These are phyloP conservation scores for Aradus depressus DNA, from an alignment of 2,888 invertebrate species.

Conservation along the genomic window DNA sequence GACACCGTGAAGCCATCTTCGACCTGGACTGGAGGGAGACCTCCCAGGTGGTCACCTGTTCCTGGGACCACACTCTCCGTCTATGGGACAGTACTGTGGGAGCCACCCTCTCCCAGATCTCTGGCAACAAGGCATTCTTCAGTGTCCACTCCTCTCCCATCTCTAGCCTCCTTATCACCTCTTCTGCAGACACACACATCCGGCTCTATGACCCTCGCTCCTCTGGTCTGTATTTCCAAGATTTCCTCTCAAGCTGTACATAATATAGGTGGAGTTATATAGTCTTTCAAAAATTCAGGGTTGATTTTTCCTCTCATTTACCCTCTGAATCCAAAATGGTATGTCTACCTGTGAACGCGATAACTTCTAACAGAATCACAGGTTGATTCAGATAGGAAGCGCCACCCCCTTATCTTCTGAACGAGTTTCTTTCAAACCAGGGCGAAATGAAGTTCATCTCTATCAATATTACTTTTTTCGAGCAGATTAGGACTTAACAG, in stretches of 20 bases:
- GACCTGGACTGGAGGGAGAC: constrained; percentile 70
- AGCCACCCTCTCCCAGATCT: constrained; percentile 47
- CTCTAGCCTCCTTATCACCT: constrained; percentile 63
- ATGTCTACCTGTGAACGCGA: no score
- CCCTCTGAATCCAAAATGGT: no score
- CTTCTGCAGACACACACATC: constrained; percentile 83
- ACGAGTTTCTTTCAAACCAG: no score
- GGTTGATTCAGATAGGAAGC: no score
- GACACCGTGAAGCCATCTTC: constrained; percentile 85
- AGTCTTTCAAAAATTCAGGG: neutral
- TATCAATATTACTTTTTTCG: no score
- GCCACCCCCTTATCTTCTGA: no score
- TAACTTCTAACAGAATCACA: no score
- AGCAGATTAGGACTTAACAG: no score
- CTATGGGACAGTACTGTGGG: constrained; percentile 69
- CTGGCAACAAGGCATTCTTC: constrained; percentile 83
- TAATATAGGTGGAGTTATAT: no score
- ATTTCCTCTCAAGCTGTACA: no score
- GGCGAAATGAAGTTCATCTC: no score
- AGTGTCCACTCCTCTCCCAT: constrained; percentile 71
- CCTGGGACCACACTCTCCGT: constrained; percentile 92
- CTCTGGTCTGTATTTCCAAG: no score
- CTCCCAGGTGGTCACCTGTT: constrained; percentile 66
- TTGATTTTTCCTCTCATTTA: neutral
- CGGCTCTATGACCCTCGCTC: constrained; percentile 86